These are phyloP conservation scores for Channa argus DNA, from an alignment of 2,113 vertebrate genomes.

Conservation along the genomic window DNA sequence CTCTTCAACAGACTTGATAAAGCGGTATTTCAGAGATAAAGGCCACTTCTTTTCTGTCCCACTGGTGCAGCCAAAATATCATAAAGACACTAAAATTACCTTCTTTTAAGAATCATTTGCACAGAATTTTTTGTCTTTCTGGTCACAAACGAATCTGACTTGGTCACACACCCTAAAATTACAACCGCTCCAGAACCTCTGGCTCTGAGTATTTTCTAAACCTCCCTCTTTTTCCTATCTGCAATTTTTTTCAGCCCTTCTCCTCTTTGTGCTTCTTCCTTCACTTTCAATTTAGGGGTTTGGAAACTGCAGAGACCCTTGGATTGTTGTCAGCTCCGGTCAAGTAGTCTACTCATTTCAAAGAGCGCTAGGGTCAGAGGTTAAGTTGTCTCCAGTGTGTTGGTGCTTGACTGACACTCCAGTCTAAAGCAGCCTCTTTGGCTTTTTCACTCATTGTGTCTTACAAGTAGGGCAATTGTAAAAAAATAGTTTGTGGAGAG, in stretches of 20 bases:
- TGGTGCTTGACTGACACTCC: conserved; percentile 83
- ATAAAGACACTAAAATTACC: background rate
- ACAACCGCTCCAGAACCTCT: conserved; percentile 5
- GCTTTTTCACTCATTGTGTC: conserved; percentile 83
- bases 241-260: conserved; percentile 7
- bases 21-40: conserved; percentile 67
- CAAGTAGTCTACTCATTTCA: conserved; percentile 86
- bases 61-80: conserved; percentile 8
- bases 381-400: conserved; percentile 88
- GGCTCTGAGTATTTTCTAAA: conserved; percentile 12
- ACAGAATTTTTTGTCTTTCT: conserved; percentile 8
- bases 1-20: conserved; percentile 74
- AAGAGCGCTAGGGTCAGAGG: conserved; percentile 84
- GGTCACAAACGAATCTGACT: conserved; percentile 3
- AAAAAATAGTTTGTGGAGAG: conserved; percentile 63
- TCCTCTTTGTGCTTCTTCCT: conserved; percentile 65
- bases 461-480: conserved; percentile 86
- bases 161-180: conserved; percentile 9
- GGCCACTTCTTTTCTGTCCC: conserved; percentile 22
- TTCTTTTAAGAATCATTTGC: conserved; percentile 1
- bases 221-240: conserved; percentile 36
- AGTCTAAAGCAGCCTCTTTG: conserved; percentile 72
- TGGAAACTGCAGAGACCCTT: conserved; percentile 73
- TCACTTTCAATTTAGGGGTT: conserved; percentile 73
- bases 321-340: conserved; percentile 83